Evolutionary conservation across 2,797 vertebrate species (phyloP).

Genomic region (Merluccius polli): DNA sequence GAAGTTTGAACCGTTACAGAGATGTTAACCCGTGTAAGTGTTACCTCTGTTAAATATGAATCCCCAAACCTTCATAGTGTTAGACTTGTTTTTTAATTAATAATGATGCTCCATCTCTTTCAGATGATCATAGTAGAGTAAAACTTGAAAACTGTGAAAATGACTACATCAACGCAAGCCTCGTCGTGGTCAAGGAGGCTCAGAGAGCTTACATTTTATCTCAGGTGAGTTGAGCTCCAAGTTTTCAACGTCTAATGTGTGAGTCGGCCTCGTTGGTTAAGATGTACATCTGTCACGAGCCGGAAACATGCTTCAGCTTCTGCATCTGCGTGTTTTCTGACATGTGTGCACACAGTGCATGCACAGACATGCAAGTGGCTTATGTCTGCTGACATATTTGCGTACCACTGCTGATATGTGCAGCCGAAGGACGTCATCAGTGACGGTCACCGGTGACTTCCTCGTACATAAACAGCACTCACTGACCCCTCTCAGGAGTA

Average conservation of each 20-base stretch:
- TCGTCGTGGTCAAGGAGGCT: constrained; percentile 87
- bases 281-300: neutral
- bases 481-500: neutral
- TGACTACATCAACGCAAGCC: constrained; percentile 97
- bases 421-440: neutral
- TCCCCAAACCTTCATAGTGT: neutral
- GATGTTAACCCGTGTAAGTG: constrained; percentile 98
- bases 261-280: neutral
- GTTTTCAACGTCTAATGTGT: neutral
- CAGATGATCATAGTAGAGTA: constrained; percentile 96
- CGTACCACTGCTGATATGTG: neutral
- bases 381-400: neutral
- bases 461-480: too few species aligned
- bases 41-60: neutral
- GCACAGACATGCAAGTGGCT: neutral
- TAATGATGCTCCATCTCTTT: constrained; percentile 47
- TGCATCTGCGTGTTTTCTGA: neutral
- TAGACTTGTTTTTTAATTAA: constrained; percentile 13
- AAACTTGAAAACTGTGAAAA: constrained; percentile 91
- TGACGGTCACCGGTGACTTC: too few species aligned
- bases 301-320: neutral
- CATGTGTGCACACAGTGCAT: neutral
- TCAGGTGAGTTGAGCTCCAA: constrained; percentile 73
- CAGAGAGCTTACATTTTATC: constrained; percentile 92
- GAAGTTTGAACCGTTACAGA: constrained; percentile 96